phyloP scores from a whole-genome alignment of 2,888 invertebrate species.

The Nudaria mundana region DNA sequence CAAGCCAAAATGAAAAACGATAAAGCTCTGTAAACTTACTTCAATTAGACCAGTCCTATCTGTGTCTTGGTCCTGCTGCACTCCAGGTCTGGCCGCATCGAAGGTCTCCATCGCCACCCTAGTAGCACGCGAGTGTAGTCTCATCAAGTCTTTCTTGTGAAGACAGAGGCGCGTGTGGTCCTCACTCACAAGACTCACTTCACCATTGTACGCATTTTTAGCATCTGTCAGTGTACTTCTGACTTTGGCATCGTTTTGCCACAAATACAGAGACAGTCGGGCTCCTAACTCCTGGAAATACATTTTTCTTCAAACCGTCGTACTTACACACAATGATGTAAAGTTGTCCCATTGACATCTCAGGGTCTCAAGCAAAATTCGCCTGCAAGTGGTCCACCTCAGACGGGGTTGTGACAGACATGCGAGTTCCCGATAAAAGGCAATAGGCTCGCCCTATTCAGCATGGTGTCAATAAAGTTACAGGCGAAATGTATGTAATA shows the following conservation, averaged over 20 bases:
- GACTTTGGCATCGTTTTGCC: slow-evolving; percentile 36
- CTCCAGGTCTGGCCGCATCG: slow-evolving; percentile 3
- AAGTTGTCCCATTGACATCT: too few species aligned
- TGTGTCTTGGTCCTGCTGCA: slow-evolving; percentile 8
- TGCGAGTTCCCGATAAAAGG: too few species aligned
- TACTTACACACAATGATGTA: too few species aligned
- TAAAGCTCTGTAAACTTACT: too few species aligned
- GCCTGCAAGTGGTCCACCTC: too few species aligned
- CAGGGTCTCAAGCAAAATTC: too few species aligned
- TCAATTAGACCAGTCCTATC: slow-evolving; percentile 95
- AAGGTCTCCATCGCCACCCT: background rate
- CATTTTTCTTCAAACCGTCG: background rate
- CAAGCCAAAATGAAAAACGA: too few species aligned
- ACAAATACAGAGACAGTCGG: slow-evolving; percentile 20
- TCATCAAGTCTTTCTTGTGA: slow-evolving; percentile 12
- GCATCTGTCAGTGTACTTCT: slow-evolving; percentile 20
- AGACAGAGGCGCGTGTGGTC: slow-evolving; percentile 25
- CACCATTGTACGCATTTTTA: slow-evolving; percentile 28
- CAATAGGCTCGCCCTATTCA: too few species aligned
- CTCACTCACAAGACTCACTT: slow-evolving; percentile 14
- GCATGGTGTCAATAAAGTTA: too few species aligned
- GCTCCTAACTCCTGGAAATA: slow-evolving; percentile 33
- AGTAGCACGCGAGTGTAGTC: slow-evolving; percentile 7
- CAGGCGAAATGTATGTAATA: too few species aligned
- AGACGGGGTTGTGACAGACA: too few species aligned